phyloP scores from a whole-genome alignment of 2,797 vertebrate genomes.

The Mormyrus proboscirostris region DNA sequence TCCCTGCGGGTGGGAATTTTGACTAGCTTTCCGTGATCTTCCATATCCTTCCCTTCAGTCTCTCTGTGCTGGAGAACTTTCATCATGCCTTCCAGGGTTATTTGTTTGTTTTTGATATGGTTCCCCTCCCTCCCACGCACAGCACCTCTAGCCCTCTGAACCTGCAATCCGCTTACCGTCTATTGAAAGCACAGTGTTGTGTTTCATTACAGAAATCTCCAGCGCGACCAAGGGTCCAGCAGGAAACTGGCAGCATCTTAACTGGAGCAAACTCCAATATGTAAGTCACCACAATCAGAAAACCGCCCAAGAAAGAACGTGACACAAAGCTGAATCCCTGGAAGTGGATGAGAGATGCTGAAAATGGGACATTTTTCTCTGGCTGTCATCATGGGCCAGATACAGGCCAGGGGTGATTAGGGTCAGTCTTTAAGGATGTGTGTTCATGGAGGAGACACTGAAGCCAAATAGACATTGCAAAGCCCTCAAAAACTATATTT shows the following conservation, averaged over 20 bases:
- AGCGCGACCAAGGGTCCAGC: neutral
- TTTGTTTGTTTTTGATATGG: constrained; percentile 15
- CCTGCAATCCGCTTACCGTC: neutral
- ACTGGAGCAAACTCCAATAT: neutral
- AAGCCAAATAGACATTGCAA: neutral
- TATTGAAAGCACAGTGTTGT: neutral
- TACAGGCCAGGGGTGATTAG: neutral
- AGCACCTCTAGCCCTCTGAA: neutral
- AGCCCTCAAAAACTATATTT: neutral
- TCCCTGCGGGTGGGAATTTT: neutral
- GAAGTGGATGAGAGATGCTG: neutral
- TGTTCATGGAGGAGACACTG: neutral
- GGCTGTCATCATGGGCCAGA: neutral
- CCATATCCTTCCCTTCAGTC: constrained; percentile 25
- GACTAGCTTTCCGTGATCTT: constrained; percentile 20
- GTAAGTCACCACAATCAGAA: neutral
- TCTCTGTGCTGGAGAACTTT: constrained; percentile 23
- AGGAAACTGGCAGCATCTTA: neutral
- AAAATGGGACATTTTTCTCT: neutral
- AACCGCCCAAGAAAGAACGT: neutral
- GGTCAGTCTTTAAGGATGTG: neutral
- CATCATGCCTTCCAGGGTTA: neutral
- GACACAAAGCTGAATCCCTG: neutral
- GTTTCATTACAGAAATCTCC: neutral
- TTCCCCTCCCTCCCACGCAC: neutral